These are phyloP conservation scores for Drosophila demipolita DNA, from an alignment of 2,888 invertebrate species.

Conservation along the genomic window DNA sequence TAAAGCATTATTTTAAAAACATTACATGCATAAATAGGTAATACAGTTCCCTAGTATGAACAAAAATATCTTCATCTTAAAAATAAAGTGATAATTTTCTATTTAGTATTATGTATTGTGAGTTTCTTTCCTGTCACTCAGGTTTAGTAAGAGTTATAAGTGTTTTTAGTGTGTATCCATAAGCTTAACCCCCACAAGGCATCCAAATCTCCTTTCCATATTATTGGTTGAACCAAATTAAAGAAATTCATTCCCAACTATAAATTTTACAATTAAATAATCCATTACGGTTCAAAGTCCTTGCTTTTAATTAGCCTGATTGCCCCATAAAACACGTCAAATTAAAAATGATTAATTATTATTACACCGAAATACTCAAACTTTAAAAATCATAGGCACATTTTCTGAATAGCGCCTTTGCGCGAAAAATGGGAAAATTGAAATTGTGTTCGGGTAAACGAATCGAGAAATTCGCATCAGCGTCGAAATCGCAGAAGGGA, in stretches of 20 bases:
- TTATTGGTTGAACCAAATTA: not conserved
- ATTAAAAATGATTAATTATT: not conserved
- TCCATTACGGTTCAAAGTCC: not conserved
- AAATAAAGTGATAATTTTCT: not conserved
- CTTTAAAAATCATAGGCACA: not conserved
- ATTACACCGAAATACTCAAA: not conserved
- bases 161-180: no score
- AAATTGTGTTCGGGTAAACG: slow-evolving; percentile 29
- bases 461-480: slow-evolving; percentile 49
- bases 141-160: no score
- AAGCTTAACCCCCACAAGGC: no score
- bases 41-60: not conserved
- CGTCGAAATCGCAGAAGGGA: slow-evolving; percentile 52
- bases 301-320: not conserved
- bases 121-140: not conserved
- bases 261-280: not conserved
- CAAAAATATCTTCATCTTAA: not conserved
- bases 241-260: not conserved
- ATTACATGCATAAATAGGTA: not conserved
- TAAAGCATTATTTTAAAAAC: not conserved
- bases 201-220: no score
- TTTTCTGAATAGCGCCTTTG: not conserved
- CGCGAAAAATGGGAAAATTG: slow-evolving; percentile 6
- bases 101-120: no score
- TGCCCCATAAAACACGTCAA: not conserved